Percentiles rank a stretch among this genome's conserved stretches.
Evolutionary conservation across 2,797 vertebrate species (phyloP).

Genomic region (Rallus crepitans): DNA sequence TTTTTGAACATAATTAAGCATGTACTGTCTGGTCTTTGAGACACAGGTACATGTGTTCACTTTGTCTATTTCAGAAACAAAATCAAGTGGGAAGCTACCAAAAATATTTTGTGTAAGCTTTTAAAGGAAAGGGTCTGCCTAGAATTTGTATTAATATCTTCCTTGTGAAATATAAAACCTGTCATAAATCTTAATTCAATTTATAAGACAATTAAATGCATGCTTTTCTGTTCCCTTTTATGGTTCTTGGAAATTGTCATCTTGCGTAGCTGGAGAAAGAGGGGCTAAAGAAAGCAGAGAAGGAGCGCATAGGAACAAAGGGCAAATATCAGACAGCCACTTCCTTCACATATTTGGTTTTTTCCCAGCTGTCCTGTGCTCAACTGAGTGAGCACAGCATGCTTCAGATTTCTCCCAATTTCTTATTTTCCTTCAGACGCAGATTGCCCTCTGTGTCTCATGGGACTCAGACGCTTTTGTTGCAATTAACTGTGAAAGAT

Average conservation of each 20-base stretch:
- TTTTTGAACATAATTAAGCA: constrained; percentile 8
- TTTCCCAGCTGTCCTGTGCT: constrained; percentile 19
- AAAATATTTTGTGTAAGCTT: background rate
- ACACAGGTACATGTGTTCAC: background rate
- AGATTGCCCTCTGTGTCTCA: background rate
- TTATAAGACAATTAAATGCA: constrained; percentile 47
- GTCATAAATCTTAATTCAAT: constrained; percentile 49
- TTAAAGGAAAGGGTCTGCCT: constrained; percentile 8
- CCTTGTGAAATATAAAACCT: constrained; percentile 7
- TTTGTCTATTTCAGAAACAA: constrained; percentile 36
- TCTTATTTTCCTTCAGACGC: constrained; percentile 18
- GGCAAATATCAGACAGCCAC: background rate
- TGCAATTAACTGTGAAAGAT: constrained; percentile 30
- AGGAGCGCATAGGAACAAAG: background rate
- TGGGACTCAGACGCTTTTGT: background rate
- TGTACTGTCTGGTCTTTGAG: background rate
- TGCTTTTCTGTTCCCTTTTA: constrained; percentile 42
- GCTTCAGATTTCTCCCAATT: background rate
- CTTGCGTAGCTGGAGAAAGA: background rate
- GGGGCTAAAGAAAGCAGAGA: background rate
- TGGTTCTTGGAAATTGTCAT: constrained; percentile 25
- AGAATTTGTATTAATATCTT: constrained; percentile 49
- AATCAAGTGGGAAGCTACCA: background rate
- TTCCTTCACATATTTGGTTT: background rate
- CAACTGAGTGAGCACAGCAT: constrained; percentile 21